Conservation (phyloP, 2,797 vertebrate genomes). For the Pygocentrus nattereri region DNA sequence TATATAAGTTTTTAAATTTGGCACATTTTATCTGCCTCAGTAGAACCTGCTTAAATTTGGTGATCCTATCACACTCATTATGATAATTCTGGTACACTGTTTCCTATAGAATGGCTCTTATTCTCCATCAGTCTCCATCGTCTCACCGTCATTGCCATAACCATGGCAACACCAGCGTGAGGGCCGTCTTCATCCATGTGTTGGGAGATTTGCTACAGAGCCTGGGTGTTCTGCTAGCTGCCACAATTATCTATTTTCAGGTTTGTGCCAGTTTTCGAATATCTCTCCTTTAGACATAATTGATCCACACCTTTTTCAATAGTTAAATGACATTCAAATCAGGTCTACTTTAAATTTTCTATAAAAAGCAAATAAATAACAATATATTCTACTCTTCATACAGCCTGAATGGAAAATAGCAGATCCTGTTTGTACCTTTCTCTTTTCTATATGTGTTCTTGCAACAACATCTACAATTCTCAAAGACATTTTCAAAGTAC, state of each 20-base stretch:
- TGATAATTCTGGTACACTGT: background rate
- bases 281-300: background rate
- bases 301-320: background rate
- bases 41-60: too few relatives aligned
- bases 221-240: conserved; percentile 84
- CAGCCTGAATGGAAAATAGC: conserved; percentile 91
- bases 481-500: conserved; percentile 85
- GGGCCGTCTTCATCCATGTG: conserved; percentile 90
- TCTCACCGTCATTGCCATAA: conserved; percentile 74
- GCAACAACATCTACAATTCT: conserved; percentile 86
- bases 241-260: conserved; percentile 87
- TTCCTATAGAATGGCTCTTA: conserved; percentile 84
- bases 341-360: background rate
- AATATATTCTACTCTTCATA: conserved; percentile 22
- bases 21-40: too few relatives aligned
- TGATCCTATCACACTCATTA: background rate
- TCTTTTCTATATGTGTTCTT: conserved; percentile 89
- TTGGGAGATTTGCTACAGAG: conserved; percentile 93
- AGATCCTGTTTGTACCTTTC: conserved; percentile 91
- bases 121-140: conserved; percentile 84
- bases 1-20: too few relatives aligned
- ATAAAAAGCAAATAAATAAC: background rate
- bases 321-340: background rate
- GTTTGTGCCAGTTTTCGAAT: conserved; percentile 67
- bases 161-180: conserved; percentile 85